Evolutionary conservation across 2,888 invertebrate genomes (phyloP), one percentile per base, ranked within the genome.

Genomic region (Rhingia campestris): DNA sequence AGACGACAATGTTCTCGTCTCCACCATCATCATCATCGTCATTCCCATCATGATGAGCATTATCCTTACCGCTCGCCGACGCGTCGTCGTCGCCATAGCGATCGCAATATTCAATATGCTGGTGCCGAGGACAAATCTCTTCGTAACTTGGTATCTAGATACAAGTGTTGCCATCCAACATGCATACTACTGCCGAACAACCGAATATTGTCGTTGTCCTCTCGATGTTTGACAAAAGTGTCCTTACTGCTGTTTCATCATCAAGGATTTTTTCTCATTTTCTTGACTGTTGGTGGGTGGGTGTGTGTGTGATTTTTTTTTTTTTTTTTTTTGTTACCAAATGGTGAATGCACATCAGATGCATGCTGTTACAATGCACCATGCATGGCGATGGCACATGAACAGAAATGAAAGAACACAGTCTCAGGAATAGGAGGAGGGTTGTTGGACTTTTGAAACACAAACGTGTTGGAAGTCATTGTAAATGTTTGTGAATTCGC

Each of bases 61-160:
- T 43, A 56, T 73, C 35, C 39, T 51, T 51, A 22, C 39, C 39
- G 6, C 39, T 1, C 39, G 10, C 10, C 39, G 14, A 12, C 30
- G 35, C 41, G 4, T 54, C 14, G 4, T 45, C 30, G 39, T 12
- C 47, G 39, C n/a, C 30, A 32, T 69, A 22, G 59, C 66, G 51
- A 73, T 80, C 56, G 56, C 35, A 74, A 61, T 80, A 49, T 69
- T 80, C 74, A 67, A 80, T 80, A 74, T 45, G 61, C 63, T 63
- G 32, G 53, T 67, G 47, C 7, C 54, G n/a, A 14, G 39, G 32
- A 47, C 9, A 63, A 14, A n/a, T 12, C 39, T 22, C 30, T 9
- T n/a, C n/a, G 5, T 45, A 37, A 54, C 39, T 39, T 73, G n/a
- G 54, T 56, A 56, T 30, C 61, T 53, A 7, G 41, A 35, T 61